Evolutionary conservation across 2,888 invertebrate species (phyloP).

Genomic region (Drosophila percnosoma): DNA sequence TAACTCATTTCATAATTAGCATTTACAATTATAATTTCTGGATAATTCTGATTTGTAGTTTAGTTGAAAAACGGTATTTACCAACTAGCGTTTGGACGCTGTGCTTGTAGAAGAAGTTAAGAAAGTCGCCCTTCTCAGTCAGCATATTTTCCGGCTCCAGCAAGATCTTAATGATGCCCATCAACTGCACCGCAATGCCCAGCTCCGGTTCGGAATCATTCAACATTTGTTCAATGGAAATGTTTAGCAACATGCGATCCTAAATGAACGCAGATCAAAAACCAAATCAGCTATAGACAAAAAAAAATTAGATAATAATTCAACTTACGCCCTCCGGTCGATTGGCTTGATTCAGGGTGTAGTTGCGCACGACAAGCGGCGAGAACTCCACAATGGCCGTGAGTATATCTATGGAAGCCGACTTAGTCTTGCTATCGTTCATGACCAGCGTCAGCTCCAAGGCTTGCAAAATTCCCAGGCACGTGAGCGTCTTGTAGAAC

Average conservation of each 20-base stretch:
- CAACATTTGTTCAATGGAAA: constrained; percentile 99
- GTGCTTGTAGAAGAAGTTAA: constrained; percentile 99
- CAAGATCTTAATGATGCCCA: constrained; percentile 96
- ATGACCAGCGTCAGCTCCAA: constrained; percentile 95
- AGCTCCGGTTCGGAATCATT: constrained; percentile 98
- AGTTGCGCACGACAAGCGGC: constrained; percentile 98
- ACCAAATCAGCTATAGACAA: neutral
- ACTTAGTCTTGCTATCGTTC: constrained; percentile 97
- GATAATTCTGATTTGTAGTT: neutral
- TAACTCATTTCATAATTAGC: neutral
- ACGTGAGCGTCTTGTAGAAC: constrained; percentile 97
- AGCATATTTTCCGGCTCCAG: constrained; percentile 99
- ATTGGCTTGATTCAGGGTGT: constrained; percentile 95
- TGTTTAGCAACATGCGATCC: constrained; percentile 97
- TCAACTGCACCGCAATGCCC: constrained; percentile 98
- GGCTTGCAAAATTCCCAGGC: constrained; percentile 94
- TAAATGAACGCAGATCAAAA: constrained; percentile 80
- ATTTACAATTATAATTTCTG: neutral
- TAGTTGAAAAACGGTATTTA: constrained; percentile 84
- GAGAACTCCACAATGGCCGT: constrained; percentile 99
- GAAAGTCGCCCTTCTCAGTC: constrained; percentile 98
- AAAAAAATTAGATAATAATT: neutral
- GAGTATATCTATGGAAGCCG: constrained; percentile 98
- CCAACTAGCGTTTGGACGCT: constrained; percentile 98
- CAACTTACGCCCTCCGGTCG: constrained; percentile 93